These are phyloP conservation scores for Drosophila kurseongensis DNA, from an alignment of 1,140 invertebrate species.

Conservation along the genomic window DNA sequence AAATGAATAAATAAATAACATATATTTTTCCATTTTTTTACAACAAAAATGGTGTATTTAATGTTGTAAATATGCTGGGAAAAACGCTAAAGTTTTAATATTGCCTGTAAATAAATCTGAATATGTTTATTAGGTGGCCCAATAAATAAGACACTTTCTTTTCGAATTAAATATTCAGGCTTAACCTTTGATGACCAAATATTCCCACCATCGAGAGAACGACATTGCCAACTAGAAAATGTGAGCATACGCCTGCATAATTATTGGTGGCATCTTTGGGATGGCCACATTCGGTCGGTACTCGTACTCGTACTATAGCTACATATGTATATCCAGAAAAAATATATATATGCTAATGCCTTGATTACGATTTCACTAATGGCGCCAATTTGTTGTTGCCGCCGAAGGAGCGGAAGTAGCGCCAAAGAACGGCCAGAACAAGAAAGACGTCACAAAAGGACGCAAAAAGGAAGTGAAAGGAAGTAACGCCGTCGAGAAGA, in stretches of 20 bases:
- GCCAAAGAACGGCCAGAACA: constrained; percentile 19
- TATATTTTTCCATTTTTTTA: too few species aligned
- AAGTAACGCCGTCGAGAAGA: constrained; percentile 5
- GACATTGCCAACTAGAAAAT: constrained; percentile 40
- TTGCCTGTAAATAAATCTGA: too few species aligned
- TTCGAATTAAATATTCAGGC: neutral
- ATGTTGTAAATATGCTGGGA: too few species aligned
- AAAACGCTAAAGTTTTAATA: too few species aligned
- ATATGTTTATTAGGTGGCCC: neutral
- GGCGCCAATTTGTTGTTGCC: constrained; percentile 72
- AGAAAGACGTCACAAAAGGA: constrained; percentile 48
- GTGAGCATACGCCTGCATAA: constrained; percentile 6
- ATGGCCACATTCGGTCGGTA: too few species aligned
- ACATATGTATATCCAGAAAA: constrained; percentile 1
- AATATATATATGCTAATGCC: constrained; percentile 28
- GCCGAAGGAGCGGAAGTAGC: constrained; percentile 43
- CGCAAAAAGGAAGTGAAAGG: constrained; percentile 14
- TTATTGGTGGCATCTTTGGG: constrained; percentile 18
- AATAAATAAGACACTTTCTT: neutral
- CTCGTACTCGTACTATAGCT: neutral
- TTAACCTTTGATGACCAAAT: neutral
- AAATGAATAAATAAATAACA: too few species aligned
- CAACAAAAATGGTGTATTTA: too few species aligned
- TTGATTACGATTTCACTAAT: constrained; percentile 78
- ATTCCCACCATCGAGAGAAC: constrained; percentile 10